Evolutionary conservation across 2,888 invertebrate species (phyloP).

Genomic region (Noctua pronuba): DNA sequence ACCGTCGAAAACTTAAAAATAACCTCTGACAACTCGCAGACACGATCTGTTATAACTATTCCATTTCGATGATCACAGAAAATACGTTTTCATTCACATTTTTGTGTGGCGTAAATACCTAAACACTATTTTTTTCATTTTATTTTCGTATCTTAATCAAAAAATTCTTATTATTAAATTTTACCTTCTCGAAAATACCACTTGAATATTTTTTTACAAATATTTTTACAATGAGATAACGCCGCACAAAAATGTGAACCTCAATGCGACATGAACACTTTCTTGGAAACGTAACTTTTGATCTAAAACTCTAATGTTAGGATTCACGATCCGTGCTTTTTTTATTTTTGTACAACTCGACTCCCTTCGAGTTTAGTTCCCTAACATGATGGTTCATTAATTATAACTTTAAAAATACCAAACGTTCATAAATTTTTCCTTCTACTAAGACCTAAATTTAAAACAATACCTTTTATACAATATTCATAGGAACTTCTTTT

Average conservation of each 20-base stretch:
- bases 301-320: constrained; percentile 89
- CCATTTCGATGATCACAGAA: constrained; percentile 89
- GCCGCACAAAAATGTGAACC: constrained; percentile 75
- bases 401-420: constrained; percentile 90
- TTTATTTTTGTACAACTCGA: constrained; percentile 85
- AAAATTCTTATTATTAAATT: constrained; percentile 76
- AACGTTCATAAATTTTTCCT: constrained; percentile 90
- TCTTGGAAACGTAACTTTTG: constrained; percentile 89
- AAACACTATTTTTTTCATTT: constrained; percentile 71
- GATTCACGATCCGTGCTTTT: constrained; percentile 89
- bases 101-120: constrained; percentile 71
- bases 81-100: constrained; percentile 74
- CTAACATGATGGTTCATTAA: constrained; percentile 85
- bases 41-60: constrained; percentile 86
- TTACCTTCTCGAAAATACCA: constrained; percentile 82
- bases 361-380: constrained; percentile 79
- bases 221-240: constrained; percentile 66
- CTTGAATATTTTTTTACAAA: constrained; percentile 73
- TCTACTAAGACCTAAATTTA: constrained; percentile 90
- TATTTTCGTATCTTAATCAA: constrained; percentile 74
- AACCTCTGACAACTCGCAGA: constrained; percentile 85
- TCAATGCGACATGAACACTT: constrained; percentile 85
- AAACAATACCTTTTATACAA: constrained; percentile 90
- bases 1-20: constrained; percentile 86
- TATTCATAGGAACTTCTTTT: constrained; percentile 91